Evolutionary conservation across 2,113 vertebrate species (phyloP).

Genomic region (Anolis carolinensis): DNA sequence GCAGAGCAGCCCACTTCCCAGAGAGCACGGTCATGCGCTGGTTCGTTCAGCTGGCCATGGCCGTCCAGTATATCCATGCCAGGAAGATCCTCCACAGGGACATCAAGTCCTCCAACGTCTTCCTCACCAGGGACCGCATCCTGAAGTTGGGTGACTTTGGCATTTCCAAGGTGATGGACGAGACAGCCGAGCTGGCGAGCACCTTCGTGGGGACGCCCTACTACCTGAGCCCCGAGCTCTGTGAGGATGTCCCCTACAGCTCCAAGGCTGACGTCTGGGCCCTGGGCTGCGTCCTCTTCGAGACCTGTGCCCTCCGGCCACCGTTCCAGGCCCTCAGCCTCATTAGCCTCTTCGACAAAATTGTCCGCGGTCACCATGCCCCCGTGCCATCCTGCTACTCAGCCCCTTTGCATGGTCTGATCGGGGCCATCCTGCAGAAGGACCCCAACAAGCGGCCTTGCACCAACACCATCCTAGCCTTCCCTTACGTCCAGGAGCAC

Average conservation of each 20-base stretch:
- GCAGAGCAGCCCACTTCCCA: conserved; percentile 60
- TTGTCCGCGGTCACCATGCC: conserved; percentile 73
- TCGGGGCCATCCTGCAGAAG: conserved; percentile 71
- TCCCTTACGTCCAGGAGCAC: conserved; percentile 67
- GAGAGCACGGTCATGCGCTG: conserved; percentile 75
- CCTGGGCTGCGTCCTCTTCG: conserved; percentile 81
- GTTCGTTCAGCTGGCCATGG: conserved; percentile 79
- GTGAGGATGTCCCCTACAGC: conserved; percentile 81
- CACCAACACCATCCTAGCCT: conserved; percentile 67
- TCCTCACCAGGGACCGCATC: conserved; percentile 75
- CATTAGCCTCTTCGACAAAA: conserved; percentile 78
- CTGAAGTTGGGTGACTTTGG: conserved; percentile 85
- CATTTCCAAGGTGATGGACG: conserved; percentile 79
- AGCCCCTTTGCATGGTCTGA: conserved; percentile 60
- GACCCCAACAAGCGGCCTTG: conserved; percentile 74
- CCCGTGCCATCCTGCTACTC: conserved; percentile 68
- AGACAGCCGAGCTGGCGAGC: conserved; percentile 79
- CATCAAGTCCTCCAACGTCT: conserved; percentile 82
- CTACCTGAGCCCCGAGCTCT: conserved; percentile 84
- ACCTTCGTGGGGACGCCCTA: conserved; percentile 82
- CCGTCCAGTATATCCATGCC: conserved; percentile 77
- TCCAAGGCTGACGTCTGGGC: conserved; percentile 83
- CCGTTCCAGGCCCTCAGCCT: conserved; percentile 78
- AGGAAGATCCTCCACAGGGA: conserved; percentile 81
- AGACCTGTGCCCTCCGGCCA: conserved; percentile 76